Conservation (phyloP, 2,888 invertebrate genomes). For the Yponomeuta evonymella region DNA sequence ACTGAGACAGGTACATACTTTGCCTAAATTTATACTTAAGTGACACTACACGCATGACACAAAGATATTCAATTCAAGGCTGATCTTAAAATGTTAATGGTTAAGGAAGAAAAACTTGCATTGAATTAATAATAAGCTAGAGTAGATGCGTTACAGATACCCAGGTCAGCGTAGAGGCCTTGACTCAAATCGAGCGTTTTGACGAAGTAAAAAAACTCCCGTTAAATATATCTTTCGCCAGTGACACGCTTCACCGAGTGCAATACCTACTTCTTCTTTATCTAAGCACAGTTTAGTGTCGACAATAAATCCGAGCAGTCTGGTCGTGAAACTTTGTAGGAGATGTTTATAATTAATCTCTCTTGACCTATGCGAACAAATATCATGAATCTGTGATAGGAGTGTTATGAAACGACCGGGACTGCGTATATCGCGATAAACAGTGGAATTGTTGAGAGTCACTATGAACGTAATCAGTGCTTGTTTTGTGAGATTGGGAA, state of each 20-base stretch:
- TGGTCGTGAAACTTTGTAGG: neutral
- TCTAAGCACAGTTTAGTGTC: slow-evolving; percentile 8
- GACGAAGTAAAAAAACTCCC: slow-evolving; percentile 21
- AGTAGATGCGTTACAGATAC: neutral
- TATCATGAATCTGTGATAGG: neutral
- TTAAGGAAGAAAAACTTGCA: neutral
- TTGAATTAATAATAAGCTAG: neutral
- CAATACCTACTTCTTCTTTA: slow-evolving; percentile 28
- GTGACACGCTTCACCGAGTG: slow-evolving; percentile 40
- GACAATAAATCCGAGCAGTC: slow-evolving; percentile 13
- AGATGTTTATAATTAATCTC: neutral
- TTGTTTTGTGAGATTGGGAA: slow-evolving; percentile 31
- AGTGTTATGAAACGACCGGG: neutral
- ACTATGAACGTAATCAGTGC: slow-evolving; percentile 1
- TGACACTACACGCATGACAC: neutral
- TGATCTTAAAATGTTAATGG: neutral
- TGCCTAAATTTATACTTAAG: neutral
- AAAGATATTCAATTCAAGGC: neutral
- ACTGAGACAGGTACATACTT: neutral
- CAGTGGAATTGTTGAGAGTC: neutral
- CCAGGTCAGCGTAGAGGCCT: neutral
- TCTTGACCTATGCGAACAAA: neutral
- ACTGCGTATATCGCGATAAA: neutral
- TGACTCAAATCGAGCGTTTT: slow-evolving; percentile 5
- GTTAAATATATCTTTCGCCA: slow-evolving; percentile 31